These are phyloP conservation scores for Myiozetetes cayanensis DNA, from an alignment of 2,113 vertebrate species.

Conservation along the genomic window DNA sequence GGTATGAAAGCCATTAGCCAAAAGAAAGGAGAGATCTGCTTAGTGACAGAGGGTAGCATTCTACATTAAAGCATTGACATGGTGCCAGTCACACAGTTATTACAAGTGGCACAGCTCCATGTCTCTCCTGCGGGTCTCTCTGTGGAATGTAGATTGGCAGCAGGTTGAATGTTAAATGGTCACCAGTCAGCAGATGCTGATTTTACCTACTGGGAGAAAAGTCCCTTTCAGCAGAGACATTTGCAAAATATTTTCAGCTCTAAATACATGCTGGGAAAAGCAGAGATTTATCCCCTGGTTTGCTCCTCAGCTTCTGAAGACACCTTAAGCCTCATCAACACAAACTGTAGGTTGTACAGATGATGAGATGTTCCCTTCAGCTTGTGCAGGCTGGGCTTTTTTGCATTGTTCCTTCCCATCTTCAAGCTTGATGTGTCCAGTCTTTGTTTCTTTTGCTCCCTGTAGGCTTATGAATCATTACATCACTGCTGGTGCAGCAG, in stretches of 20 bases:
- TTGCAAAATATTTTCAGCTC: conserved; percentile 42
- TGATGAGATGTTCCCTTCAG: background rate
- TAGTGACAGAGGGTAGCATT: conserved; percentile 63
- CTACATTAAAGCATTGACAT: conserved; percentile 69
- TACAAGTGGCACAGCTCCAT: conserved; percentile 70
- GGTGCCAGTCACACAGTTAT: conserved; percentile 71
- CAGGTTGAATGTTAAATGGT: conserved; percentile 72
- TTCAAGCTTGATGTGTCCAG: background rate
- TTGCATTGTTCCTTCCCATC: background rate
- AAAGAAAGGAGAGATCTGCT: conserved; percentile 67
- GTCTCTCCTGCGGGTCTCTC: conserved; percentile 50
- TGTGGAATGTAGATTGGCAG: conserved; percentile 68
- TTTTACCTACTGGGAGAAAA: conserved; percentile 56
- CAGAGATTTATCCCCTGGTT: background rate
- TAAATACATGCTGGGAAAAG: background rate
- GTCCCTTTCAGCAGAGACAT: conserved; percentile 49
- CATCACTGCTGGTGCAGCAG: background rate
- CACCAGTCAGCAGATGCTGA: conserved; percentile 64
- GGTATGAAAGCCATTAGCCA: conserved; percentile 64
- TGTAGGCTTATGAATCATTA: background rate
- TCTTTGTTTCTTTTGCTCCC: background rate
- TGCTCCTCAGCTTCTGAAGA: background rate
- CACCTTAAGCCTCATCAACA: background rate
- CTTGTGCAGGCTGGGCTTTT: background rate
- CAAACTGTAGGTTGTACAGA: background rate